Conservation (phyloP, 92 coral and sea anemone genomes). For the Umimayanthus kanabou region DNA sequence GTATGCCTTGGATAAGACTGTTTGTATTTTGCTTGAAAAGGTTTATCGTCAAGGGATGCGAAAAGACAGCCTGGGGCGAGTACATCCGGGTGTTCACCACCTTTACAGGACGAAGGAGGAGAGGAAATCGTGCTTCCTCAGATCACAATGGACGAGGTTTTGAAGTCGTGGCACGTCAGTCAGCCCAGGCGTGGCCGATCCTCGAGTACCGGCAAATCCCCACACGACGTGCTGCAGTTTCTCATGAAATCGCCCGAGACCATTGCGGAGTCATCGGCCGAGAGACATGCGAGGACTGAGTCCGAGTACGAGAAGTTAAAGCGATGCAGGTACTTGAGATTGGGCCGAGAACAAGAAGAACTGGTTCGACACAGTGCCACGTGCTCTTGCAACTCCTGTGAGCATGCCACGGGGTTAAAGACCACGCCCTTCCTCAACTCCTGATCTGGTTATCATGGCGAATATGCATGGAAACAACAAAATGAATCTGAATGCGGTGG, state of each 20-base stretch:
- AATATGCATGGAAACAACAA: not conserved
- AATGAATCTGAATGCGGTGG: too few species aligned
- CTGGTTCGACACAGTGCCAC: constrained; percentile 36
- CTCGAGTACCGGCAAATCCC: constrained; percentile 47
- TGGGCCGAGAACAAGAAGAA: constrained; percentile 59
- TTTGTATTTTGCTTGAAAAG: not conserved
- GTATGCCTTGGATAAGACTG: too few species aligned
- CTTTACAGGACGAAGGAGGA: not conserved
- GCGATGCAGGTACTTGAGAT: constrained; percentile 72
- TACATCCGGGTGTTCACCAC: not conserved
- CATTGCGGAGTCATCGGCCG: constrained; percentile 34
- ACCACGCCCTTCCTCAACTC: constrained; percentile 73
- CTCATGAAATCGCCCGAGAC: constrained; percentile 50
- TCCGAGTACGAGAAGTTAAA: constrained; percentile 64
- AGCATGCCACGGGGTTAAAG: constrained; percentile 69
- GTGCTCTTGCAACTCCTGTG: constrained; percentile 85
- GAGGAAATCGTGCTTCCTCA: constrained; percentile 64
- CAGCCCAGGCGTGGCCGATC: constrained; percentile 57
- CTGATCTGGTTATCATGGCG: not conserved
- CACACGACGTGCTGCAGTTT: constrained; percentile 71
- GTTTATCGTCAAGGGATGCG: not conserved
- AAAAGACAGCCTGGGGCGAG: not conserved
- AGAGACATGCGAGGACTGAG: constrained; percentile 41
- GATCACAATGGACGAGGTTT: constrained; percentile 79
- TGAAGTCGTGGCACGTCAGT: constrained; percentile 73